Conservation (phyloP, 2,113 vertebrate genomes). For the Aptenodytes patagonicus region DNA sequence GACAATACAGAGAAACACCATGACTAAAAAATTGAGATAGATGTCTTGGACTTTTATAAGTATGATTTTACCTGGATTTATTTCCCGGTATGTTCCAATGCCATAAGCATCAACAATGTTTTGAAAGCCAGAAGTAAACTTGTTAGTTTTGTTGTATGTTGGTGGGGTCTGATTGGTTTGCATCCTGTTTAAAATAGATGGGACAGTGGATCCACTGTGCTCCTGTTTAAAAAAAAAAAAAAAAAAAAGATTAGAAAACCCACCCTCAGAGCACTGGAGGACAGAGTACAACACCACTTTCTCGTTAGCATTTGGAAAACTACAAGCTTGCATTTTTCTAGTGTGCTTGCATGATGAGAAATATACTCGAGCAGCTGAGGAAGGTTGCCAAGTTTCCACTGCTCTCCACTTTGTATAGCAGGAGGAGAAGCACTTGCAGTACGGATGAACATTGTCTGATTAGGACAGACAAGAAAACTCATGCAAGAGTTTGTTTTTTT, state of each 20-base stretch:
- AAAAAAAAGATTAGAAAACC: background rate
- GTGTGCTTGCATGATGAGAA: background rate
- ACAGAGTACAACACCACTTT: background rate
- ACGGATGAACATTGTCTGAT: background rate
- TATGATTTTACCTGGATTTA: conserved; percentile 88
- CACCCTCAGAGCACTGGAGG: background rate
- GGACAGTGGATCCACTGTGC: conserved; percentile 95
- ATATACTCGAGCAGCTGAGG: background rate
- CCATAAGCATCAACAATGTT: conserved; percentile 97
- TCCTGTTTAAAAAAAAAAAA: conserved; percentile 76
- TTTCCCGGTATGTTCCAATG: conserved; percentile 93
- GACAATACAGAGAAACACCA: background rate
- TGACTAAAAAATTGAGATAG: rapidly evolving
- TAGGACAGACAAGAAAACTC: background rate
- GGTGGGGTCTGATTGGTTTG: conserved; percentile 96
- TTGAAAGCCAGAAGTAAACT: conserved; percentile 96
- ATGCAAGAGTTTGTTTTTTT: background rate
- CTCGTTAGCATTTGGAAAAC: background rate
- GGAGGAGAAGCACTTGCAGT: background rate
- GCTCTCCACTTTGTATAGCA: background rate
- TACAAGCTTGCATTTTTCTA: background rate
- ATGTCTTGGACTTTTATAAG: background rate
- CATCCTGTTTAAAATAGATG: conserved; percentile 97
- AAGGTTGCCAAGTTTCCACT: background rate
- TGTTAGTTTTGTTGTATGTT: conserved; percentile 97